Evolutionary conservation across 2,797 vertebrate species (phyloP), one percentile per base, ranked within the genome.

Genomic region (Notolabrus celidotus): DNA sequence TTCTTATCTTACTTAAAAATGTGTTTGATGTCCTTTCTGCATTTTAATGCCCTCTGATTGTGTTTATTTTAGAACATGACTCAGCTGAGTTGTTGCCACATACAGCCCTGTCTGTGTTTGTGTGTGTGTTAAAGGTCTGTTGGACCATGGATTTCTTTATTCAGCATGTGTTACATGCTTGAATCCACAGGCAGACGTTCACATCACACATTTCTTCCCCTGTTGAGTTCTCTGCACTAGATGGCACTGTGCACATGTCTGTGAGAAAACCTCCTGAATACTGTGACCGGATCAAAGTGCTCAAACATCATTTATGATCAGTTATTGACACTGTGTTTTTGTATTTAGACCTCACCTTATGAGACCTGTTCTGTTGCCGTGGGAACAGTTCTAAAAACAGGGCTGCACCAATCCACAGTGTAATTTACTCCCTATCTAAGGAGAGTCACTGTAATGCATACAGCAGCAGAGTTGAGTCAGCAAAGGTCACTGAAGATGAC

Each of bases 161-260:
- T n/a, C n/a, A n/a, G n/a, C n/a, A n/a, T 25, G 15, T 65, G 19
- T 22, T 57, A 6, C 12, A 15, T 17, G 9, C n/a, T 34, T 20
- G 8, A 34, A 29, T 31, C 10, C 16, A 17, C 20, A 47, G 7
- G 20, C n/a, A 33, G 1, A 23, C 12, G 14, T 14, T 20, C 36
- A 36, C 22, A 29, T 16, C 10, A 3, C 27, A 49, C 2, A 15
- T 7, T 20, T 47, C 34, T 12, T 34, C 36, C 3, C 11, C 10
- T 41, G 31, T 67, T 50, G 1, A 19, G 0, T 15, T 2, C 53
- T 2, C 10, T 1, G 22, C 92, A 92, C 87, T 88, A 92, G 92
- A 85, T 93, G 92, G 87, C 88, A 91, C 79, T 93, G 88, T 88
- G 74, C 74, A 64, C 85, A 77, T 39, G 22, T 57, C 66, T 73